Evolutionary conservation across 1,140 invertebrate genomes (phyloP).

Genomic region (Drosophila orena): DNA sequence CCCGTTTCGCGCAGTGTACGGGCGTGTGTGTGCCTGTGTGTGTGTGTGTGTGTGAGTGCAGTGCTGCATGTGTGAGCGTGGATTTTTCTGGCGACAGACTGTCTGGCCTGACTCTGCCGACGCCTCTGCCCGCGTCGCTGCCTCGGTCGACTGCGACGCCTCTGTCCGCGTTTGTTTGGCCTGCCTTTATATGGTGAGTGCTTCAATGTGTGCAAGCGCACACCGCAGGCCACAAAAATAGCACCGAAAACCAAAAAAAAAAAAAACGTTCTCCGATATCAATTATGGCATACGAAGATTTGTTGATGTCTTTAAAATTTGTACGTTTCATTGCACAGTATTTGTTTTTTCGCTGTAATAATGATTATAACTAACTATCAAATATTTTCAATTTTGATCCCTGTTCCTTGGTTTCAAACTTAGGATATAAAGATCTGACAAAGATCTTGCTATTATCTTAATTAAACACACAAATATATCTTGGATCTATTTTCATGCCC

Average conservation of each 20-base stretch:
- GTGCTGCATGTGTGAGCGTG: slow-evolving; percentile 54
- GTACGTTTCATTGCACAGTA: too few relatives aligned
- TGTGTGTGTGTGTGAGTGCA: slow-evolving; percentile 2
- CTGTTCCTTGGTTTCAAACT: too few relatives aligned
- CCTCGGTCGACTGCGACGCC: slow-evolving; percentile 29
- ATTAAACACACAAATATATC: not conserved
- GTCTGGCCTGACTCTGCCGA: slow-evolving; percentile 72
- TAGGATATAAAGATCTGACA: too few relatives aligned
- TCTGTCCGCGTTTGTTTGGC: slow-evolving; percentile 51
- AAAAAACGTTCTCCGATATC: too few relatives aligned
- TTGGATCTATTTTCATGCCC: not conserved
- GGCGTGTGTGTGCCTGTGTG: slow-evolving; percentile 1
- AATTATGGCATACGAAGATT: too few relatives aligned
- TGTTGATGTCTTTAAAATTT: too few relatives aligned
- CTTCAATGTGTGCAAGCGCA: slow-evolving; percentile 1
- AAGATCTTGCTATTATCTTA: not conserved
- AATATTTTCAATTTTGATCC: too few relatives aligned
- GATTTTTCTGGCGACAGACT: slow-evolving; percentile 82
- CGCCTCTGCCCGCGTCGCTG: slow-evolving; percentile 24
- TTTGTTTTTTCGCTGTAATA: too few relatives aligned
- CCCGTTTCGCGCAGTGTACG: slow-evolving; percentile 47
- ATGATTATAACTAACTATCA: too few relatives aligned
- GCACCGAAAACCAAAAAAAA: not conserved
- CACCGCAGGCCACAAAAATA: slow-evolving; percentile 2
- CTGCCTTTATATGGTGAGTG: slow-evolving; percentile 62